phyloP scores from a whole-genome alignment of 2,113 vertebrate species.

The Paramormyrops kingsleyae region DNA sequence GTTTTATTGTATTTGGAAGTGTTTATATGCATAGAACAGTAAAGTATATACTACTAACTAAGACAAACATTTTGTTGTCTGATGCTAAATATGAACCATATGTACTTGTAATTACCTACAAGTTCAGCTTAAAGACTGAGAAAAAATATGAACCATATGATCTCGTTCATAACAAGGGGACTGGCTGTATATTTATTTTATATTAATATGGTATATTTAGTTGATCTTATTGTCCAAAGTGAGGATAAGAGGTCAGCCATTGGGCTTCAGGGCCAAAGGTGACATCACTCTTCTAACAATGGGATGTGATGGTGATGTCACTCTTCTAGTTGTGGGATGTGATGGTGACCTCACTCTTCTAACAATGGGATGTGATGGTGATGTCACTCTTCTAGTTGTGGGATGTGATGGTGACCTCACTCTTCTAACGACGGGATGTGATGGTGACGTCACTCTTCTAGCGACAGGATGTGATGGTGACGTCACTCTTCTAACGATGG shows the following conservation, averaged over 20 bases:
- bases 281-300: too few species aligned
- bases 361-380: too few species aligned
- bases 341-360: too few species aligned
- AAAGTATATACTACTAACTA: not conserved
- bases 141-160: too few species aligned
- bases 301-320: too few species aligned
- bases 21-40: not conserved
- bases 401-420: too few species aligned
- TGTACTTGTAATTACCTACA: not conserved
- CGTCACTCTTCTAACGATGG: too few species aligned
- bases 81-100: not conserved
- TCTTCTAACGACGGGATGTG: too few species aligned
- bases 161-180: not conserved
- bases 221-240: not conserved
- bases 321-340: too few species aligned
- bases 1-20: not conserved
- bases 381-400: fast-evolving
- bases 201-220: not conserved
- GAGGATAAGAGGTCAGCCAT: not conserved
- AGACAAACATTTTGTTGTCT: not conserved
- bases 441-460: too few species aligned
- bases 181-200: not conserved
- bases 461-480: not conserved
- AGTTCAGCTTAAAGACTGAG: not conserved
- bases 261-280: not conserved